phyloP scores from a whole-genome alignment of 2,888 invertebrate genomes.

The Euplexia lucipara region DNA sequence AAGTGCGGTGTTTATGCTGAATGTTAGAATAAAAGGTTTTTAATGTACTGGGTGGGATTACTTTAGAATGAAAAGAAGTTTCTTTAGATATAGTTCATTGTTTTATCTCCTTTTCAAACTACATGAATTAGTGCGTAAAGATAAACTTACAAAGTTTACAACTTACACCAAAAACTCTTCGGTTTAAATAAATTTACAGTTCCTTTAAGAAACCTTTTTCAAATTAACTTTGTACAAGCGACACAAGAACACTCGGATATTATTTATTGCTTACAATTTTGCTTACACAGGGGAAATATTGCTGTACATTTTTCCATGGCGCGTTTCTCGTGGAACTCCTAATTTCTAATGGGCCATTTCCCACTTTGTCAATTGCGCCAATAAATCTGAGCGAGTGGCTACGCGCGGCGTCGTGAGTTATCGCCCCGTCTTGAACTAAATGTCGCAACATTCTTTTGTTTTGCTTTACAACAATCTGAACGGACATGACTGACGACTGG shows the following conservation, averaged over 20 bases:
- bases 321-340: slow-evolving; percentile 82
- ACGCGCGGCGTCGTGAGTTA: slow-evolving; percentile 83
- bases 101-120: slow-evolving; percentile 34
- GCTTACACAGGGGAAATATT: slow-evolving; percentile 87
- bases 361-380: slow-evolving; percentile 91
- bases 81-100: slow-evolving; percentile 1
- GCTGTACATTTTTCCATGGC: slow-evolving; percentile 86
- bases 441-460: slow-evolving; percentile 87
- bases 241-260: slow-evolving; percentile 70
- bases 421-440: slow-evolving; percentile 83
- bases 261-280: slow-evolving; percentile 89
- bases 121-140: slow-evolving; percentile 29
- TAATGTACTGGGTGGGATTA: slow-evolving; percentile 14
- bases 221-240: slow-evolving; percentile 67
- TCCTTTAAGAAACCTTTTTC: slow-evolving; percentile 60
- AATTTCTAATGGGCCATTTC: slow-evolving; percentile 91
- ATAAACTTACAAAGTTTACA: slow-evolving; percentile 34
- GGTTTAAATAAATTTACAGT: slow-evolving; percentile 47
- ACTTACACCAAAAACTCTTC: slow-evolving; percentile 25
- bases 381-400: slow-evolving; percentile 87
- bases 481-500: slow-evolving; percentile 54
- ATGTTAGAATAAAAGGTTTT: slow-evolving; percentile 26
- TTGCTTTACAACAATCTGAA: slow-evolving; percentile 67
- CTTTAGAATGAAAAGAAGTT: not conserved
- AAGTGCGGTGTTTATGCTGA: slow-evolving; percentile 42